These are phyloP conservation scores for Hybognathus amarus DNA, from an alignment of 2,797 vertebrate species.

Conservation along the genomic window DNA sequence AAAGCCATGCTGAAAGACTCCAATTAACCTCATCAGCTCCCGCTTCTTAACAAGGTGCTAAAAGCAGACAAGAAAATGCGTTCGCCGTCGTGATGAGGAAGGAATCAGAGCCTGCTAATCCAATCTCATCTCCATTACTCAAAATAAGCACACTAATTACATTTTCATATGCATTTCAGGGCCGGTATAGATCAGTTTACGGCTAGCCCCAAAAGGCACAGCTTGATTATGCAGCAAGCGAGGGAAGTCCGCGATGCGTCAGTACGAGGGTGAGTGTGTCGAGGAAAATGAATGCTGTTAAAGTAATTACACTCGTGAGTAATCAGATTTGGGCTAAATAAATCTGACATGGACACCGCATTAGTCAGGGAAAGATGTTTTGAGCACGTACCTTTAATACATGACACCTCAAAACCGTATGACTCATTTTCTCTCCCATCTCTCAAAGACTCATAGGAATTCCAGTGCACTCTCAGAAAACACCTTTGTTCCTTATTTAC, in stretches of 20 bases:
- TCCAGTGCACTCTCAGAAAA: not conserved
- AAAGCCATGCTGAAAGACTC: conserved; percentile 65
- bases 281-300: conserved; percentile 45
- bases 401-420: not conserved
- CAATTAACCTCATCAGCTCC: conserved; percentile 70
- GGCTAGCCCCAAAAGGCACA: conserved; percentile 63
- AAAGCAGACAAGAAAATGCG: conserved; percentile 58
- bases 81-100: conserved; percentile 42
- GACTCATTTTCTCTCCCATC: not conserved
- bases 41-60: conserved; percentile 63
- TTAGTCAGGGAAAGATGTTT: conserved; percentile 19
- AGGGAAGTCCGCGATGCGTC: conserved; percentile 31
- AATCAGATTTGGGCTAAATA: conserved; percentile 59
- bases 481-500: not conserved
- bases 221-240: conserved; percentile 65
- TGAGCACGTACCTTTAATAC: not conserved
- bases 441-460: too few relatives aligned
- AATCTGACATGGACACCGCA: conserved; percentile 54
- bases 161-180: conserved; percentile 71
- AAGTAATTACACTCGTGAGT: conserved; percentile 50
- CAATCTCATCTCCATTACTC: conserved; percentile 71
- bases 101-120: conserved; percentile 66
- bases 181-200: conserved; percentile 66
- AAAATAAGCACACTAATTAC: conserved; percentile 73
- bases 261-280: conserved; percentile 31